Base-by-base conservation (phyloP, 2,113 vertebrate genomes). In the Carassius gibelio region DNA sequence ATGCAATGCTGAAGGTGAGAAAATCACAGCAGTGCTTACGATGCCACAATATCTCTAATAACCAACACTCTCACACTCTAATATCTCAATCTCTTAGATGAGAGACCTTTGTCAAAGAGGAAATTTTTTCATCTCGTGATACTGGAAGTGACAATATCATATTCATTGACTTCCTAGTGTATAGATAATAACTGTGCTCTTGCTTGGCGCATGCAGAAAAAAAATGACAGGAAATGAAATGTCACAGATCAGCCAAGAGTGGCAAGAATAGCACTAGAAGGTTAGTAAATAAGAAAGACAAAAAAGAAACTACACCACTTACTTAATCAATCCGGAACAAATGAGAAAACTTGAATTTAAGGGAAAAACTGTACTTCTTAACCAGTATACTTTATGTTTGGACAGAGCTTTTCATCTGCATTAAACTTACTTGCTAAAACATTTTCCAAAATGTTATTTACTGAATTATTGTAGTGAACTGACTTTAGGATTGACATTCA, bases 221-320 rank as follows among this genome's bases (percentile, higher is more conserved):
- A n/a, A 61, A 87, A 89, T 90, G 64, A 80, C 90, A 91, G 92
- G 89, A 90, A 92, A 92, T 91, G 71, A 85, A 89, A 92, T 83
- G 75, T 48, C 84, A 45, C 84, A 81, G 34, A 42, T 76, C 76
- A 61, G 34, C 36, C 34, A n/a, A 21, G 57, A 59, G 19, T 59
- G 57, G 17, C 19, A 38, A 9, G 36, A 69, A 68, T 8, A 68
- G 15, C 6, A 5, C 34, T 86, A 85, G 85, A 89, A 87, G 83
- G 85, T 71, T 81, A 85, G 88, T 89, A 87, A 90, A 90, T 81
- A 83, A 81, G 82, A 74, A 59, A 59, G 8, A 59, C 19, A 59
- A 38, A 17, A 38, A 69, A 38, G 34, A 71, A 19, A 8, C 17
- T 38, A 38, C 66, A 69, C 64, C 64, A 17, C 57, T 59, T 7